phyloP scores from a whole-genome alignment of 2,888 invertebrate species.

The Mechanitis messenoides region DNA sequence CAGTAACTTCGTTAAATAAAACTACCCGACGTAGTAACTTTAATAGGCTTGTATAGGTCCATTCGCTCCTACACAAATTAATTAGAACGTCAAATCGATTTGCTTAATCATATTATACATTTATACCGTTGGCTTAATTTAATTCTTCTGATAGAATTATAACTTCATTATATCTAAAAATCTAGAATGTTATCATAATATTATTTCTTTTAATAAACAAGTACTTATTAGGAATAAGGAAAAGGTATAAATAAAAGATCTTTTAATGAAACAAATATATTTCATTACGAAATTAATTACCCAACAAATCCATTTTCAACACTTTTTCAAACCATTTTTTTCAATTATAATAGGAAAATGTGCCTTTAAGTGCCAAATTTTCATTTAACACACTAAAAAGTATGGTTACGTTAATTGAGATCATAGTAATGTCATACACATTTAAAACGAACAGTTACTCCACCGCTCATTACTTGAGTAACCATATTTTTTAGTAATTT shows the following conservation, averaged over 20 bases:
- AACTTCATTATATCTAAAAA: too few relatives aligned
- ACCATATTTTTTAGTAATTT: conserved; percentile 56
- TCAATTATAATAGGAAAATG: conserved; percentile 75
- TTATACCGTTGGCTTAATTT: too few relatives aligned
- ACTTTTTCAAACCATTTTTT: conserved; percentile 72
- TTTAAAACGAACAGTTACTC: conserved; percentile 31
- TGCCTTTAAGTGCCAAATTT: conserved; percentile 77
- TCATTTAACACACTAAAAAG: conserved; percentile 63
- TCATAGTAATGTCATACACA: conserved; percentile 48
- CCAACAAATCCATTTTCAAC: conserved; percentile 78
- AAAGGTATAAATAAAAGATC: conserved; percentile 51
- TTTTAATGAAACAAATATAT: conserved; percentile 77
- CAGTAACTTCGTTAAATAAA: too few relatives aligned
- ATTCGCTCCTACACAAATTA: too few relatives aligned
- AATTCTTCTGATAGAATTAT: too few relatives aligned
- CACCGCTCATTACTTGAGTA: conserved; percentile 31
- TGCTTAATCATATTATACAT: too few relatives aligned
- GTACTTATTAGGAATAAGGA: neutral
- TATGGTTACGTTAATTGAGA: conserved; percentile 64
- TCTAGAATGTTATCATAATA: too few relatives aligned
- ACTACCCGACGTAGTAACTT: too few relatives aligned
- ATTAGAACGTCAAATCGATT: too few relatives aligned
- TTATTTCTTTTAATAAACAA: too few relatives aligned
- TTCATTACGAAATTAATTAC: conserved; percentile 77
- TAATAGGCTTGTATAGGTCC: too few relatives aligned